Evolutionary conservation across 2,888 invertebrate species (phyloP).

Genomic region (Pheosia tremula): DNA sequence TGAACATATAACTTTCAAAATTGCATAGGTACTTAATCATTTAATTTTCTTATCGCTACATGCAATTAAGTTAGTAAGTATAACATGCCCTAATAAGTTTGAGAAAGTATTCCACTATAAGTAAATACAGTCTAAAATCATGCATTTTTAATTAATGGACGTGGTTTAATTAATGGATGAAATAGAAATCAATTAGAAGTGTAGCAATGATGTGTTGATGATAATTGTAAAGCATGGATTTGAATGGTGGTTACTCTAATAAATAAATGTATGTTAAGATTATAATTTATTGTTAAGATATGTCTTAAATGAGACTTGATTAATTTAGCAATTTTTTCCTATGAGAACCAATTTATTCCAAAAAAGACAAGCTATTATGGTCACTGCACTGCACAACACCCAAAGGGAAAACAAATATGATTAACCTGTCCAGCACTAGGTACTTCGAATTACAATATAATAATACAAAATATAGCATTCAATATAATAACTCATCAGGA

Average conservation of each 20-base stretch:
- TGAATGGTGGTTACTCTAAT: conserved; percentile 19
- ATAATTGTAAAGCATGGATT: conserved; percentile 17
- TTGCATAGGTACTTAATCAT: conserved; percentile 17
- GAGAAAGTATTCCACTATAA: neutral
- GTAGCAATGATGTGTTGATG: conserved; percentile 18
- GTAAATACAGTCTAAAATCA: conserved; percentile 12
- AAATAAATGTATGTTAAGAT: conserved; percentile 17
- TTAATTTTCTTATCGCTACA: conserved; percentile 13
- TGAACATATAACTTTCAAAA: conserved; percentile 13
- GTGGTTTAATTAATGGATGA: conserved; percentile 12
- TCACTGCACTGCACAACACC: conserved; percentile 34
- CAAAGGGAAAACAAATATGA: conserved; percentile 16
- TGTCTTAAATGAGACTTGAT: neutral
- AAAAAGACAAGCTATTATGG: conserved; percentile 27
- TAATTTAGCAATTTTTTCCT: neutral
- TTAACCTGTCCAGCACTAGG: conserved; percentile 6
- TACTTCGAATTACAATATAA: conserved; percentile 24
- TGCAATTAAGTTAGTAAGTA: conserved; percentile 1
- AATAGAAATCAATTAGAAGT: conserved; percentile 10
- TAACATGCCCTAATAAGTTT: neutral
- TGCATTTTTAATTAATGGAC: conserved; percentile 24
- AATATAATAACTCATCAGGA: conserved; percentile 15
- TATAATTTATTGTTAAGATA: neutral
- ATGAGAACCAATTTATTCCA: conserved; percentile 23
- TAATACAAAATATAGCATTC: conserved; percentile 20